These are phyloP conservation scores for Sminthurinus signatus DNA, from an alignment of 1,140 invertebrate genomes.

Conservation along the genomic window DNA sequence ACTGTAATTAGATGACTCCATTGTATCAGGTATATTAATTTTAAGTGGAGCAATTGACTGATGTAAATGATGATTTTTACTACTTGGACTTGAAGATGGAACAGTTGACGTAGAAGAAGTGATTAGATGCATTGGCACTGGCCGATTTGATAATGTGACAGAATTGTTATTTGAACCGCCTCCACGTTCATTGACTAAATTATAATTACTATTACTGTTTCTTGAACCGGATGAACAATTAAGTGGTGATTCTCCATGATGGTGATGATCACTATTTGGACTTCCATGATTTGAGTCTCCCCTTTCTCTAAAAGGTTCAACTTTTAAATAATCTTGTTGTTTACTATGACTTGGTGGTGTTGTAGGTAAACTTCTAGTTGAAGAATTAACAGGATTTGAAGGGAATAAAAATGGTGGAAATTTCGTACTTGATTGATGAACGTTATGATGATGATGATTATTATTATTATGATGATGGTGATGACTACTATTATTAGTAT, in stretches of 20 bases:
- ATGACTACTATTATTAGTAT: slow-evolving; percentile 7
- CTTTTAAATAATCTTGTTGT: neutral
- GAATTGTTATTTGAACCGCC: neutral
- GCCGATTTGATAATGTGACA: slow-evolving; percentile 5
- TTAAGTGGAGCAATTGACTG: slow-evolving; percentile 60
- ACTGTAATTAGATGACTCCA: slow-evolving; percentile 60
- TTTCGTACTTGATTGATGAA: too few relatives aligned
- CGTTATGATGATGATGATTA: slow-evolving; percentile 12
- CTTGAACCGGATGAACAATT: slow-evolving; percentile 3
- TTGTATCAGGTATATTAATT: slow-evolving; percentile 81
- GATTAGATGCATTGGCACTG: slow-evolving; percentile 7
- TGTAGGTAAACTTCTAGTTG: neutral
- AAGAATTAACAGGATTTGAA: neutral
- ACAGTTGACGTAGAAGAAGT: neutral
- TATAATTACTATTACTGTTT: neutral
- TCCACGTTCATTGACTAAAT: neutral
- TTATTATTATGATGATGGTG: slow-evolving; percentile 11
- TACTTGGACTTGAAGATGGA: neutral
- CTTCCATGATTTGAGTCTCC: slow-evolving; percentile 6
- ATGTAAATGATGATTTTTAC: slow-evolving; percentile 41
- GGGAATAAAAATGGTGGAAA: slow-evolving; percentile 1
- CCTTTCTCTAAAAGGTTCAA: neutral
- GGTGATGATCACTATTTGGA: neutral
- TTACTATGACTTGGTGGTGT: neutral
- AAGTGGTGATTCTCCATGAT: neutral